Evolutionary conservation across 2,888 invertebrate genomes (phyloP).

Genomic region (Emesis furor): DNA sequence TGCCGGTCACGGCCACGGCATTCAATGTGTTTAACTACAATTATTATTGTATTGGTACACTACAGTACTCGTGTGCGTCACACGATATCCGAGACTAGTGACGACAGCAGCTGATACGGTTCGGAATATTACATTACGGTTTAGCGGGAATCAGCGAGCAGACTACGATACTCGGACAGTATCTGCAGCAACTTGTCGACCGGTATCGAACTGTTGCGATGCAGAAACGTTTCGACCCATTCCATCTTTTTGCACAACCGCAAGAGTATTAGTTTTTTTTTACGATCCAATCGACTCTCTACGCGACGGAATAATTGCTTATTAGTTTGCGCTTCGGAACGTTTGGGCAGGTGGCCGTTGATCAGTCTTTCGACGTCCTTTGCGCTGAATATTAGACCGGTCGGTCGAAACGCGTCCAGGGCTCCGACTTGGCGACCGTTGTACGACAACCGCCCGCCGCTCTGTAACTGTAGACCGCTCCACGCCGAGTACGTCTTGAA

Average conservation of each 20-base stretch:
- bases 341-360: conserved; percentile 21
- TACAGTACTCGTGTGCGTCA: too few species aligned
- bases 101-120: not conserved
- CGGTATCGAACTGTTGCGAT: not conserved
- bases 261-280: conserved; percentile 21
- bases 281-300: conserved; percentile 4
- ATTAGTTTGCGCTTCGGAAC: conserved; percentile 9
- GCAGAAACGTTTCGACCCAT: conserved; percentile 26
- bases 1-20: too few species aligned
- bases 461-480: conserved; percentile 2
- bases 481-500: conserved; percentile 31
- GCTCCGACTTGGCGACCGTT: conserved; percentile 24
- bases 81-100: not conserved
- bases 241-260: conserved; percentile 20
- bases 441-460: conserved; percentile 24
- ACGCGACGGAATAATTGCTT: not conserved
- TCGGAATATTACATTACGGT: not conserved
- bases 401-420: conserved; percentile 15
- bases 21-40: too few species aligned
- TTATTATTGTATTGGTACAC: too few species aligned
- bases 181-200: too few species aligned
- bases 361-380: conserved; percentile 3
- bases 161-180: not conserved
- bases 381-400: conserved; percentile 17
- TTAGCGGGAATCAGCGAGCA: not conserved